phyloP scores from a whole-genome alignment of 2,797 vertebrate genomes.

The Pampus argenteus region DNA sequence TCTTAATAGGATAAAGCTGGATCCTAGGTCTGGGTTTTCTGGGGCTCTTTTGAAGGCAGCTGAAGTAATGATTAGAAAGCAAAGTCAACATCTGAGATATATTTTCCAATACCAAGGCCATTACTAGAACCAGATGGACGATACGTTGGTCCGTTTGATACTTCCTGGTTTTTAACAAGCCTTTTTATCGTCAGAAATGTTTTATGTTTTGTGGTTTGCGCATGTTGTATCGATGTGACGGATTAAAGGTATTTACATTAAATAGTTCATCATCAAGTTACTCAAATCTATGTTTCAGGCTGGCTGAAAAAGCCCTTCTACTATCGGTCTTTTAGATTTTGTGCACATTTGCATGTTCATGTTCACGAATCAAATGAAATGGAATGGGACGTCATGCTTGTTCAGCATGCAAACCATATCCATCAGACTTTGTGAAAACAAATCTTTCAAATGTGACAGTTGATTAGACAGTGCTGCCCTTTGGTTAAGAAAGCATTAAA shows the following conservation, averaged over 20 bases:
- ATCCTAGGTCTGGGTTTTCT: constrained; percentile 50
- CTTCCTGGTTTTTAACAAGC: constrained; percentile 76
- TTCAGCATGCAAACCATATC: constrained; percentile 17
- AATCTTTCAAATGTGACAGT: constrained; percentile 26
- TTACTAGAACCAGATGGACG: constrained; percentile 82
- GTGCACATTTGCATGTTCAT: constrained; percentile 27
- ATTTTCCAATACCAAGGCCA: constrained; percentile 77
- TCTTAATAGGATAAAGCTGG: constrained; percentile 72
- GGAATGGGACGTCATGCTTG: constrained; percentile 3
- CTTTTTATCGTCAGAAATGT: constrained; percentile 70
- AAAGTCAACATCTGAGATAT: constrained; percentile 83
- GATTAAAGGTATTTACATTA: constrained; percentile 48
- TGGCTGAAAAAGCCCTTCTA: background rate
- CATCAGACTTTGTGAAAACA: constrained; percentile 43
- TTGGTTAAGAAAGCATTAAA: constrained; percentile 48
- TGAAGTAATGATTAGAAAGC: constrained; percentile 79
- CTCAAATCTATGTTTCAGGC: constrained; percentile 15
- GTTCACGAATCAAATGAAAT: constrained; percentile 25
- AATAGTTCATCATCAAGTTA: constrained; percentile 24
- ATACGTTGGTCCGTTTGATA: constrained; percentile 69
- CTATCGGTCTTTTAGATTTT: constrained; percentile 4
- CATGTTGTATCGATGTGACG: constrained; percentile 55
- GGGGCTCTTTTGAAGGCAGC: constrained; percentile 73
- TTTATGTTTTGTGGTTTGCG: constrained; percentile 69
- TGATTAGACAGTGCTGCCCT: constrained; percentile 39